Evolutionary conservation across 2,113 vertebrate genomes (phyloP).

Genomic region (Paradisaea rubra): DNA sequence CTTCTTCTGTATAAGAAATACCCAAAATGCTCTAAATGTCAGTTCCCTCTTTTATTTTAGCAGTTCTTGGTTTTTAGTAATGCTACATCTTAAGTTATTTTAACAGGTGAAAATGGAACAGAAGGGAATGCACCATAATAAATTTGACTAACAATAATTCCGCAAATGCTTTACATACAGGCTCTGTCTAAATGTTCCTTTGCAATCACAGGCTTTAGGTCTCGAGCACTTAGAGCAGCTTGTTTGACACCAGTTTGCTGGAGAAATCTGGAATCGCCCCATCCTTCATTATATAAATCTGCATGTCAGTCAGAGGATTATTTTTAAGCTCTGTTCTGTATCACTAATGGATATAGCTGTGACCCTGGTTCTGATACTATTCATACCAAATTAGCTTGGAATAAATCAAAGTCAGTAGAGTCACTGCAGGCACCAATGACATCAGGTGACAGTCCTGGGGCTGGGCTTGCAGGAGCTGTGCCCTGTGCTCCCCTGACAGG

Average conservation of each 20-base stretch:
- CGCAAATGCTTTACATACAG: background rate
- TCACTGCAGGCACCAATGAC: background rate
- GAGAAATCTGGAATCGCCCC: background rate
- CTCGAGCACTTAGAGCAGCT: background rate
- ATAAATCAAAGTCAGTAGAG: background rate
- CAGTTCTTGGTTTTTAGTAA: background rate
- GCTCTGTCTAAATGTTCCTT: background rate
- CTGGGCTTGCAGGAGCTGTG: background rate
- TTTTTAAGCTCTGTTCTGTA: background rate
- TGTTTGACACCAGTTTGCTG: background rate
- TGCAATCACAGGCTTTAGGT: background rate
- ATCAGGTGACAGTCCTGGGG: background rate
- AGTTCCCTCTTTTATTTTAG: background rate
- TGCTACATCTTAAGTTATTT: background rate
- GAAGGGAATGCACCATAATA: background rate
- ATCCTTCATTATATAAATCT: background rate
- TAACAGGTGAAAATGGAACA: background rate
- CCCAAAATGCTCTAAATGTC: background rate
- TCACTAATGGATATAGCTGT: rapidly evolving
- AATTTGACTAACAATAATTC: background rate
- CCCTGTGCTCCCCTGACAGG: background rate
- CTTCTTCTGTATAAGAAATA: background rate
- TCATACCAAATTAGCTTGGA: background rate
- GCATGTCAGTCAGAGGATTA: background rate
- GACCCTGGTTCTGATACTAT: background rate